A percentile compares a stretch with the other conserved stretches of the same genome.
Conservation (phyloP, 2,797 vertebrate species). For the Prunella strophiata region DNA sequence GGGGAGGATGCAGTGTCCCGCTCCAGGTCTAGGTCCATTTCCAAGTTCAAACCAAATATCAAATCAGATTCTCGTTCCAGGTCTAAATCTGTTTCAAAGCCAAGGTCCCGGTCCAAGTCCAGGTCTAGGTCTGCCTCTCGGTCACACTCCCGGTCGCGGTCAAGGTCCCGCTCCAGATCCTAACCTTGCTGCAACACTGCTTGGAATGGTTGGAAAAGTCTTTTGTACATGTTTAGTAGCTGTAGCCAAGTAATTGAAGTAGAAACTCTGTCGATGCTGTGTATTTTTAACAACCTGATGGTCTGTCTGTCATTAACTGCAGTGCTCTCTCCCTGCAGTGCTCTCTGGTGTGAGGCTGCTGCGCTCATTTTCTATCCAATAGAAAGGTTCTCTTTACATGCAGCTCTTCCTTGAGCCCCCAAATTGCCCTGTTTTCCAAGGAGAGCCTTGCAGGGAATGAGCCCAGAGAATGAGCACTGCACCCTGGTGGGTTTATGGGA, state of each 20-base stretch:
- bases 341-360: constrained; percentile 51
- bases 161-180: constrained; percentile 84
- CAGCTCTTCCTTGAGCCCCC: constrained; percentile 35
- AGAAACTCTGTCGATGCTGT: constrained; percentile 77
- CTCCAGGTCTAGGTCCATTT: constrained; percentile 79
- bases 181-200: constrained; percentile 66
- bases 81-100: constrained; percentile 83
- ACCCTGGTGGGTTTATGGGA: constrained; percentile 16
- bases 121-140: constrained; percentile 82
- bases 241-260: constrained; percentile 81
- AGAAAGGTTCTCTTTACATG: constrained; percentile 16
- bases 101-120: constrained; percentile 80
- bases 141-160: constrained; percentile 82
- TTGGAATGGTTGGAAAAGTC: constrained; percentile 60
- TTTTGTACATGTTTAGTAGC: constrained; percentile 82
- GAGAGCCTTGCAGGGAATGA: constrained; percentile 55
- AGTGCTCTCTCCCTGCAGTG: constrained; percentile 63
- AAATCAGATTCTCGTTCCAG: constrained; percentile 85
- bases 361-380: constrained; percentile 13
- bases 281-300: constrained; percentile 73
- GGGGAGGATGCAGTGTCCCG: constrained; percentile 77
- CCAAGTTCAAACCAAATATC: constrained; percentile 83
- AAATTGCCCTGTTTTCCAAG: constrained; percentile 30
- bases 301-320: constrained; percentile 68
- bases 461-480: constrained; percentile 43